phyloP scores from a whole-genome alignment of 2,113 vertebrate species.

The Embiotoca jacksoni region DNA sequence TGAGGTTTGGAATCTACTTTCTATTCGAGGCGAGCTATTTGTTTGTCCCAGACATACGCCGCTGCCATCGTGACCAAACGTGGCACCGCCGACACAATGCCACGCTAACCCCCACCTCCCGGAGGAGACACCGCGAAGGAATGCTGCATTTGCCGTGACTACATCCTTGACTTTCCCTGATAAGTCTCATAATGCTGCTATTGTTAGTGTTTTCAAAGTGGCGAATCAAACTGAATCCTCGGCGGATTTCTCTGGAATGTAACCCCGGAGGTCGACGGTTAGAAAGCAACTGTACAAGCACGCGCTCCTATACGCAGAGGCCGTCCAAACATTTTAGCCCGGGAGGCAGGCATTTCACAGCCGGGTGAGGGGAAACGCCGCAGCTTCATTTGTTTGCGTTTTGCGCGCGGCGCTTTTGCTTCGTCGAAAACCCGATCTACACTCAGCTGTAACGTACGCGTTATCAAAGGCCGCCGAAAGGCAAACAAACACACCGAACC shows the following conservation, averaged over 20 bases:
- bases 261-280: slow-evolving; percentile 20
- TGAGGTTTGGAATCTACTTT: slow-evolving; percentile 25
- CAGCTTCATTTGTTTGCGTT: slow-evolving; percentile 13
- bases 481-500: slow-evolving; percentile 46
- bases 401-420: neutral
- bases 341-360: slow-evolving; percentile 53
- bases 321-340: slow-evolving; percentile 33
- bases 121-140: neutral
- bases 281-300: slow-evolving; percentile 40
- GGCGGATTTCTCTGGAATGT: slow-evolving; percentile 55
- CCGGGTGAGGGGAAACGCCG: slow-evolving; percentile 16
- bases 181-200: slow-evolving; percentile 16
- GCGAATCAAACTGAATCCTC: slow-evolving; percentile 38
- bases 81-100: slow-evolving; percentile 10
- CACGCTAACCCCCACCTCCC: slow-evolving; percentile 20
- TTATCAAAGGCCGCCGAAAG: slow-evolving; percentile 29
- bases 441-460: slow-evolving; percentile 18
- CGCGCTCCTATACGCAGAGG: slow-evolving; percentile 28
- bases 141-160: slow-evolving; percentile 24
- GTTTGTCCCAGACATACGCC: neutral
- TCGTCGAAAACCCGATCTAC: neutral
- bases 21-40: slow-evolving; percentile 7
- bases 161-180: slow-evolving; percentile 16
- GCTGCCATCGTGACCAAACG: slow-evolving; percentile 37
- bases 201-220: slow-evolving; percentile 18